These are phyloP conservation scores for Colletes collaris DNA, from an alignment of 2,888 invertebrate genomes.

Conservation along the genomic window DNA sequence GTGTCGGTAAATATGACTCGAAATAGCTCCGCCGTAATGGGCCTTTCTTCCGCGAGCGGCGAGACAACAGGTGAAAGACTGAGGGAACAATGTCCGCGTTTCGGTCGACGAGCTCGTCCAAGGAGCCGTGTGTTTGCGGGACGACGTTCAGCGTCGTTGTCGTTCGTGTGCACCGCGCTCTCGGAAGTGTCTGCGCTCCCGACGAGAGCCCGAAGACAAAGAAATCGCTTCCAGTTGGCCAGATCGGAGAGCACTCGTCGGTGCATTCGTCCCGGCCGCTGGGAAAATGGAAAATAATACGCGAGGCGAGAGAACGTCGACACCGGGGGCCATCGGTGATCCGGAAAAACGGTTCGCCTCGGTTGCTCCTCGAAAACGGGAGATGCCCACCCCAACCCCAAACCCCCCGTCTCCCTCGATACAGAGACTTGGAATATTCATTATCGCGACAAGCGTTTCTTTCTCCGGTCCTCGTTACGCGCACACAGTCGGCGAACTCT, in stretches of 20 bases:
- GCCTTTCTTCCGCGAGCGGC: background rate
- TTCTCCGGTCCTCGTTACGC: no score
- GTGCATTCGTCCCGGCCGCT: constrained; percentile 1
- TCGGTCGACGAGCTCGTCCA: constrained; percentile 25
- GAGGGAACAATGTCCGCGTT: constrained; percentile 34
- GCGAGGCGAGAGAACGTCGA: background rate
- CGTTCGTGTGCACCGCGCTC: no score
- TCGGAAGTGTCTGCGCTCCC: background rate
- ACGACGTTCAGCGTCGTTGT: background rate
- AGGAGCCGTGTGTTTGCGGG: constrained; percentile 5
- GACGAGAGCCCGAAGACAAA: constrained; percentile 35
- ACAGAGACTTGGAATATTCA: no score
- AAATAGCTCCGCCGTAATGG: constrained; percentile 12
- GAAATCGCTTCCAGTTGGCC: constrained; percentile 43
- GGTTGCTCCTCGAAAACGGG: no score
- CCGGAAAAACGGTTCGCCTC: no score
- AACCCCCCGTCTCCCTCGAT: no score
- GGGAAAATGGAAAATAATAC: constrained; percentile 37
- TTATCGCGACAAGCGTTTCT: no score
- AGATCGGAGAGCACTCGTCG: constrained; percentile 21
- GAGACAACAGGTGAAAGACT: constrained; percentile 34
- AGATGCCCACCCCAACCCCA: no score
- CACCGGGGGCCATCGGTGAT: no score
- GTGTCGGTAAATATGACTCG: constrained; percentile 4
- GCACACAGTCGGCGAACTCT: no score